A percentile compares a stretch with the other conserved stretches of the same genome.
Conservation (phyloP, 2,888 invertebrate genomes). For the Campoletis raptor region DNA sequence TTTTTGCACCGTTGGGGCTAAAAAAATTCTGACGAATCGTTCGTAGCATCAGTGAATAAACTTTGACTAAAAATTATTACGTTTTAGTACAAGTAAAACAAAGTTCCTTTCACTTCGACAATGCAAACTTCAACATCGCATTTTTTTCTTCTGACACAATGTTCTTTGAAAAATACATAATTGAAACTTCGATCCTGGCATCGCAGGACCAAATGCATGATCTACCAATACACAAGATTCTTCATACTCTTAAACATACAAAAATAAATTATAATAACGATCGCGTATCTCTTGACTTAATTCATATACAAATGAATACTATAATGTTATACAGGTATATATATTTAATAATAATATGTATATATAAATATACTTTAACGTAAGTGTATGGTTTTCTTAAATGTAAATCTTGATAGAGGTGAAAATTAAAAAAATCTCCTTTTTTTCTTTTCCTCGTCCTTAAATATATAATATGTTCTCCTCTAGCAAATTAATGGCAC, state of each 20-base stretch:
- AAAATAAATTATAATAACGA: conserved; percentile 84
- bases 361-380: conserved; percentile 75
- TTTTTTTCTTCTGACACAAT: neutral
- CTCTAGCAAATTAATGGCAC: conserved; percentile 73
- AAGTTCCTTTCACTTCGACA: neutral
- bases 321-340: conserved; percentile 76
- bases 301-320: conserved; percentile 82
- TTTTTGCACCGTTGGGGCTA: neutral
- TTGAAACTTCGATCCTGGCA: conserved; percentile 32
- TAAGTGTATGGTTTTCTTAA: conserved; percentile 74
- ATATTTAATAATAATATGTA: conserved; percentile 55
- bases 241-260: conserved; percentile 80
- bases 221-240: conserved; percentile 36
- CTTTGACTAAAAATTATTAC: neutral
- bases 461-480: conserved; percentile 63
- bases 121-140: neutral
- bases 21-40: neutral
- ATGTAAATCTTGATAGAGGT: conserved; percentile 72
- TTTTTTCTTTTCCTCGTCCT: conserved; percentile 47
- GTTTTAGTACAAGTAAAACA: neutral
- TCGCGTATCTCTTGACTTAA: conserved; percentile 81
- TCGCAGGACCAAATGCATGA: neutral
- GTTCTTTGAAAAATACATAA: conserved; percentile 40
- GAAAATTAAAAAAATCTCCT: conserved; percentile 70
- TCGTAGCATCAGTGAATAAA: neutral